Base-by-base conservation (phyloP, 2,797 vertebrate genomes). In the Selene dorsalis region DNA sequence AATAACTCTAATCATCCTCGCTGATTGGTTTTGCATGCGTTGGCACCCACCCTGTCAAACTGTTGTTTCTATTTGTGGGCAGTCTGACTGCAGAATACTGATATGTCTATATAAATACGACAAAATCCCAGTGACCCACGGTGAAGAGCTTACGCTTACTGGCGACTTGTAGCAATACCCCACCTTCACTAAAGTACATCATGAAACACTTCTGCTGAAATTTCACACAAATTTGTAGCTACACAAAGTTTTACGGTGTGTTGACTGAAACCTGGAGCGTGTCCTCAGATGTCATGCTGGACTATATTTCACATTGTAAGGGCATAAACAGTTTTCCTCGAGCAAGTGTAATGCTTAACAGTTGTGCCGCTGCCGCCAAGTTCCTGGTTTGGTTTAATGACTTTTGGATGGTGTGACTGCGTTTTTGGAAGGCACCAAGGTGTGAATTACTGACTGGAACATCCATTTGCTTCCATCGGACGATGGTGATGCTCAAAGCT, bases 351-450 rank as follows among this genome's bases (percentile, higher is more conserved):
- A 88, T 73, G 67, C 85, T 85, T 80, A 80, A 82, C 74, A 73
- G 73, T 88, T 77, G 69, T 41, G 35, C 67, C 12, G 56, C 55
- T 35, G 69, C 53, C 16, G 82, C 82, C 89, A 90, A 87, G 71
- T 78, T 77, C 75, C 63, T 73, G 57, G 89, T 84, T 88, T 4
- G 47, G 71, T 93, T 91, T 90, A 89, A 92, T 90, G 87, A 80
- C 82, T 86, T 80, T 74, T 89, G 87, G 88, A 91, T 82, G 75
- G 52, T 67, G 66, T 41, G 72, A 79, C 69, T 52, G 62, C 17
- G 3, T 77, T 87, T 92, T 87, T 91, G 81, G 87, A 90, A 87
- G 79, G 82, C 22, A n/a, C 48, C 56, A 71, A 82, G 10, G 55
- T 85, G 82, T 85, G 72, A 90, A 87, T 84, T 84, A 86, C 82